Evolutionary conservation across 1,140 invertebrate species (phyloP).

Genomic region (Habropoda laboriosa): DNA sequence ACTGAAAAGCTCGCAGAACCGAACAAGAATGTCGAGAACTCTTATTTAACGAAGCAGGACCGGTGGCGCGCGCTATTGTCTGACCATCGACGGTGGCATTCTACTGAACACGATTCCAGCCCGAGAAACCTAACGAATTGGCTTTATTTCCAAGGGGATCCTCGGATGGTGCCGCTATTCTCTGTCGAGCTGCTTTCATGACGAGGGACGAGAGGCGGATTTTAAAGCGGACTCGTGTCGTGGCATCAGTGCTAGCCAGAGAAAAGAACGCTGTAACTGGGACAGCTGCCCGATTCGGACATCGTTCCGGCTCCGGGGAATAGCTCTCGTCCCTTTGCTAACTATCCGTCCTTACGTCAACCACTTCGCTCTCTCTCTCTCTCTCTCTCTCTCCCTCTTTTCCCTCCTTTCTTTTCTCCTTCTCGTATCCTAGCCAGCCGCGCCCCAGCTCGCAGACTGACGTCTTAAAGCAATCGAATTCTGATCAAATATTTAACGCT

Average conservation of each 20-base stretch:
- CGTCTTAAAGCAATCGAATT: conserved; percentile 78
- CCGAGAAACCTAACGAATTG: conserved; percentile 70
- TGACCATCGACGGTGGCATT: conserved; percentile 49
- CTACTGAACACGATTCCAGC: conserved; percentile 40
- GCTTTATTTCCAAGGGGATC: conserved; percentile 69
- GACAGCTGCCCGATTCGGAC: conserved; percentile 76
- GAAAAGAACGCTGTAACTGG: conserved; percentile 64
- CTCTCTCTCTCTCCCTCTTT: conserved; percentile 37
- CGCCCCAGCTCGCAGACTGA: conserved; percentile 64
- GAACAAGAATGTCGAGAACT: neutral
- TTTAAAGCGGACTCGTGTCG: conserved; percentile 70
- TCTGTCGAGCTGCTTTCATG: conserved; percentile 13
- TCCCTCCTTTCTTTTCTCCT: conserved; percentile 38
- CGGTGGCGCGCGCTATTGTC: conserved; percentile 8
- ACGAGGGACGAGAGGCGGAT: conserved; percentile 57
- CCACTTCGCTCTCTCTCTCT: conserved; percentile 48
- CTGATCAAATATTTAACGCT: conserved; percentile 80
- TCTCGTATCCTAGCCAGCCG: conserved; percentile 29
- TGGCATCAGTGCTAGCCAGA: conserved; percentile 29
- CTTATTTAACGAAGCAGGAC: conserved; percentile 45
- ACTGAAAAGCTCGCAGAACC: too few species aligned
- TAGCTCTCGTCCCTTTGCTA: conserved; percentile 68
- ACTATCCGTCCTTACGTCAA: conserved; percentile 68
- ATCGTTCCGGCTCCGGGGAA: conserved; percentile 76
- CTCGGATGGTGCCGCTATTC: conserved; percentile 31